A percentile compares a stretch with the other conserved stretches of the same genome.
Conservation (phyloP, 2,888 invertebrate genomes). For the Noctua fimbriata region DNA sequence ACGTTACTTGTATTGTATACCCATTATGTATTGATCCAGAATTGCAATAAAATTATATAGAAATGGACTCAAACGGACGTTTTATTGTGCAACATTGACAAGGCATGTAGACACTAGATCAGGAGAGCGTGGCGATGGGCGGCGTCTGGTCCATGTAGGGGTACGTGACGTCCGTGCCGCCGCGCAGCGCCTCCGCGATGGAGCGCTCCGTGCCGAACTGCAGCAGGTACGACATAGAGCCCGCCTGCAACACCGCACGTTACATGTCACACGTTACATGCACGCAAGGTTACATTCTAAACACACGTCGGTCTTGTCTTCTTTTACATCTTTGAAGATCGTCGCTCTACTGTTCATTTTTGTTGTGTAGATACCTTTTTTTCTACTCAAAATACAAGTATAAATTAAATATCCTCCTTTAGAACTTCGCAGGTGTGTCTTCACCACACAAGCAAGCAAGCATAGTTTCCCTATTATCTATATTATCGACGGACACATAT, state of each 20-base stretch:
- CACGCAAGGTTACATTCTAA: background rate
- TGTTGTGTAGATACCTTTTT: background rate
- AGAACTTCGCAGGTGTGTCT: background rate
- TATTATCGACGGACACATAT: too few relatives aligned
- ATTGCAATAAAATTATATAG: slow-evolving; percentile 81
- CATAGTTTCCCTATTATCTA: too few relatives aligned
- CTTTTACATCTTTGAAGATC: background rate
- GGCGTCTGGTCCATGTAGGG: slow-evolving; percentile 64
- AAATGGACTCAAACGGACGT: slow-evolving; percentile 42
- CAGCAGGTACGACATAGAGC: slow-evolving; percentile 93
- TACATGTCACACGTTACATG: background rate
- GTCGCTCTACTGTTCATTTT: background rate
- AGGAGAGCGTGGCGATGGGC: slow-evolving; percentile 26
- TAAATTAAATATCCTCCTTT: background rate
- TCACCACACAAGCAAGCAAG: too few relatives aligned
- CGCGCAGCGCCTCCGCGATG: slow-evolving; percentile 54
- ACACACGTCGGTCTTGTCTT: background rate
- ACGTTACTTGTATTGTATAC: slow-evolving; percentile 64
- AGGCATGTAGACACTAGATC: background rate
- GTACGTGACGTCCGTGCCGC: slow-evolving; percentile 60
- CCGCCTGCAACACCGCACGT: slow-evolving; percentile 91
- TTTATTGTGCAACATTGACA: slow-evolving; percentile 45
- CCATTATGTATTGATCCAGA: slow-evolving; percentile 77
- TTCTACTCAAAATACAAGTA: background rate
- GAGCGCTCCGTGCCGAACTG: slow-evolving; percentile 68